Base-by-base conservation (phyloP, 2,888 invertebrate genomes). In the Panzeria rudis region DNA sequence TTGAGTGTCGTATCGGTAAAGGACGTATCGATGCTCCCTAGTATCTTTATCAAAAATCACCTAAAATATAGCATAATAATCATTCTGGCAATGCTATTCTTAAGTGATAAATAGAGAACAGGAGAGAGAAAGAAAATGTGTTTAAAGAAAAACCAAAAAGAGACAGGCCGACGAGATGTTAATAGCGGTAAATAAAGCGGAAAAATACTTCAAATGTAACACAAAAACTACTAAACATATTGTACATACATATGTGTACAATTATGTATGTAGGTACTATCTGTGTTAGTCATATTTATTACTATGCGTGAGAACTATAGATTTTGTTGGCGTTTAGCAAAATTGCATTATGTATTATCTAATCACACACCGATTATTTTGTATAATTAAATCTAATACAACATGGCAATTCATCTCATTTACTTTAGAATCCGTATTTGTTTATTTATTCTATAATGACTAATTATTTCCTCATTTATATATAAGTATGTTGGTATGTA, bases 241-340 rank as follows among this genome's bases (percentile, higher is more conserved):
- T n/a, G n/a, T n/a, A 41, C 41, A 23, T 62, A 23, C 23, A 9
- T 38, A 54, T 13, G 9, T 25, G 38, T n/a, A n/a, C n/a, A n/a
- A n/a, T n/a, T n/a, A 25, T 8, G 8, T 25, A 44, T 64, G 29
- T n/a, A 64, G 2, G 9, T 29, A 29, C 29, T 5, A 29, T 29
- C 29, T 29, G 5, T 3, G 7, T 7, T 15, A 35, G 9, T 4
- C 6, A 15, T 44, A 11, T 20, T 6, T 20, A 64, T 9, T 25
- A 54, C 54, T 25, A 54, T 54, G 25, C 54, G 54, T 25, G 54
- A 54, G 54, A 54, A 54, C 13, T 54, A 54, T 25, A 54, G 2
- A 15, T 25, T 11, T 23, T 25, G 13, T 54, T 15, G 6, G 9
- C 23, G 6, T 52, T 52, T 52, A 20, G 11, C 13, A 23, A 54